Conservation (phyloP, 2,888 invertebrate genomes). For the Amiota minor region DNA sequence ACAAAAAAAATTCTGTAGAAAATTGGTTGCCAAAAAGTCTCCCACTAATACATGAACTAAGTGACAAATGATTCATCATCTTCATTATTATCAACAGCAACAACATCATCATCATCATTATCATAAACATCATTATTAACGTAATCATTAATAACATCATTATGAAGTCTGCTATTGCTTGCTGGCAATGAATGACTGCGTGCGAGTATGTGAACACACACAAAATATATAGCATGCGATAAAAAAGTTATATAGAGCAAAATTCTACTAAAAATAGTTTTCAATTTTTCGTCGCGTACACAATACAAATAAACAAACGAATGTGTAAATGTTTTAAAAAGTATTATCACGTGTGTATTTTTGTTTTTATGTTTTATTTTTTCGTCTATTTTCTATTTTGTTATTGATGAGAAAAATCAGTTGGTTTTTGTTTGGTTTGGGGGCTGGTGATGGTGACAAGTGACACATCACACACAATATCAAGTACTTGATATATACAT, state of each 20-base stretch:
- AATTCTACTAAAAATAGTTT: slow-evolving; percentile 10
- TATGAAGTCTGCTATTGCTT: neutral
- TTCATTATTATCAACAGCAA: neutral
- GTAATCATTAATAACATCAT: neutral
- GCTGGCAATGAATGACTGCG: slow-evolving; percentile 13
- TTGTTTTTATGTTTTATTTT: no score
- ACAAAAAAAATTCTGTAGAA: neutral
- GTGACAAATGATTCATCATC: slow-evolving; percentile 6
- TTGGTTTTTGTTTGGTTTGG: slow-evolving; percentile 5
- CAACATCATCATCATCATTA: neutral
- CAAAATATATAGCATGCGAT: slow-evolving; percentile 17
- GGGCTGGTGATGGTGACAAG: slow-evolving; percentile 15
- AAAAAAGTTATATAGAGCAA: slow-evolving; percentile 21
- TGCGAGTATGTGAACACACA: neutral
- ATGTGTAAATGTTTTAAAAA: slow-evolving; percentile 10
- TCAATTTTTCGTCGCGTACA: no score
- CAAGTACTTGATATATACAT: neutral
- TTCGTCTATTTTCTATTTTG: neutral
- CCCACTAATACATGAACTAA: slow-evolving; percentile 14
- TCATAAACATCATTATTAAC: neutral
- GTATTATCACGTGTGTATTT: slow-evolving; percentile 23
- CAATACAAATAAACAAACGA: neutral
- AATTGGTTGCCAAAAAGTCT: slow-evolving; percentile 28
- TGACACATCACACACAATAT: neutral
- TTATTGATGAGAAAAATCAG: slow-evolving; percentile 4